Percentiles rank a stretch among this genome's conserved stretches.
phyloP scores from a whole-genome alignment of 2,797 vertebrate genomes.

The Sphenopsis melanotis region DNA sequence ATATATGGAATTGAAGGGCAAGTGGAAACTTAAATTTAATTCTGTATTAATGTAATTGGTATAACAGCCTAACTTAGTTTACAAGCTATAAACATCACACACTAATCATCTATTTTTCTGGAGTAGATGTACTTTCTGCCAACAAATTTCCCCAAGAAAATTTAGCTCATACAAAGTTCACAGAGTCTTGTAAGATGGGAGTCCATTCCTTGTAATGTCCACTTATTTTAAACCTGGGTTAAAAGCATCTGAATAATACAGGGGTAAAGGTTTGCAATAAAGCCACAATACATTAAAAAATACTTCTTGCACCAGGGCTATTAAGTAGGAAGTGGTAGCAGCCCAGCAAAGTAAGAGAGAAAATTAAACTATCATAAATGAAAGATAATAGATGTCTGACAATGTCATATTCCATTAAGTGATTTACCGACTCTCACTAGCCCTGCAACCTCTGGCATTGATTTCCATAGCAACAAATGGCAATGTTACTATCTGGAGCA shows the following conservation, averaged over 20 bases:
- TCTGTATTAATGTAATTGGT: neutral
- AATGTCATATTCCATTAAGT: conserved; percentile 35
- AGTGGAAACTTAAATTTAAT: neutral
- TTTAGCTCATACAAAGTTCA: neutral
- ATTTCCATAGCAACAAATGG: conserved; percentile 61
- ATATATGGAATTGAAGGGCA: neutral
- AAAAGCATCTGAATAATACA: neutral
- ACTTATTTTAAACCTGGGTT: neutral
- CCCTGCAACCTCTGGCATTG: neutral
- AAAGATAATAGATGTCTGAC: conserved; percentile 36
- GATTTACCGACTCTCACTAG: conserved; percentile 2
- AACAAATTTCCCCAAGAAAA: neutral
- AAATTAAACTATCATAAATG: conserved; percentile 45
- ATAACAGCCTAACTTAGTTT: neutral
- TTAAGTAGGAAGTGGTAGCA: conserved; percentile 16
- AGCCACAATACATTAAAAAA: neutral
- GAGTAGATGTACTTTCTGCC: neutral
- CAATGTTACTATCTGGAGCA: neutral
- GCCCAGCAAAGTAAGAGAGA: neutral
- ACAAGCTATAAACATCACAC: neutral
- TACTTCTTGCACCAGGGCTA: neutral
- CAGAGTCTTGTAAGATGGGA: neutral
- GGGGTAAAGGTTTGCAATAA: neutral
- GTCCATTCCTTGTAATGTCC: neutral
- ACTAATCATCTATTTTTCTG: neutral